Base-by-base conservation (phyloP, 2,797 vertebrate genomes). In the Dipus sagitta region DNA sequence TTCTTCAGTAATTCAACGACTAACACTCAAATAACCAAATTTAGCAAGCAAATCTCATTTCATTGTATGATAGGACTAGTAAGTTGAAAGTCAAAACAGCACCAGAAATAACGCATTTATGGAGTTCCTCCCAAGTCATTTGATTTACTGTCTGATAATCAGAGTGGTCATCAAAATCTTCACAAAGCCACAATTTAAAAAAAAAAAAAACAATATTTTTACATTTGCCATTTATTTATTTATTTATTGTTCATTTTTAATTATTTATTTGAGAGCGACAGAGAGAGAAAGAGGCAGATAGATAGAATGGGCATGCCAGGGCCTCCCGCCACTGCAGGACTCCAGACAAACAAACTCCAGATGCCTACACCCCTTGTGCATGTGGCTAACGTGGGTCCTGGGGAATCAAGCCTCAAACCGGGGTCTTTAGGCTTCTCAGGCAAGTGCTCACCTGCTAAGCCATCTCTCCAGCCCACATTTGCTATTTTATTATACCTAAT, bases 131-230 rank as follows among this genome's bases (percentile, higher is more conserved):
- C 42, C n/a, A 75, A 28, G 76, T 64, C 24, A 26, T 52, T 47
- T 60, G 52, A 5, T 58, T 3, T 62, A 26, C 32, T 64, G 58
- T 83, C 79, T 78, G 38, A 77, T 34, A 70, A 77, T 65, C 28
- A 65, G 0, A 21, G 9, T 30, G 32, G 34, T 23, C 13, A 24
- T 9, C 79, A 86, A 24, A 77, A 2, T 90, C 79, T 88, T 82
- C 24, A n/a, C 18, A 54, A 81, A 93, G 58, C 20, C 58, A 82
- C 68, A 94, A 81, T 75, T 88, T 83, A 58, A 85, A 54, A 54
- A 12, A 38, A 38, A 54, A 83, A 93, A 62, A 15, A 47, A 82
- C 72, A 95, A 78, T 75, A 52, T 4, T 67, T 86, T 83, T 64
- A 58, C 2, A 87, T 5, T 8, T 21, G 26, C 52, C 78, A 42